Percentiles rank a stretch among this genome's conserved stretches.
Evolutionary conservation across 2,888 invertebrate species (phyloP).

Genomic region (Myopa tessellatipennis): DNA sequence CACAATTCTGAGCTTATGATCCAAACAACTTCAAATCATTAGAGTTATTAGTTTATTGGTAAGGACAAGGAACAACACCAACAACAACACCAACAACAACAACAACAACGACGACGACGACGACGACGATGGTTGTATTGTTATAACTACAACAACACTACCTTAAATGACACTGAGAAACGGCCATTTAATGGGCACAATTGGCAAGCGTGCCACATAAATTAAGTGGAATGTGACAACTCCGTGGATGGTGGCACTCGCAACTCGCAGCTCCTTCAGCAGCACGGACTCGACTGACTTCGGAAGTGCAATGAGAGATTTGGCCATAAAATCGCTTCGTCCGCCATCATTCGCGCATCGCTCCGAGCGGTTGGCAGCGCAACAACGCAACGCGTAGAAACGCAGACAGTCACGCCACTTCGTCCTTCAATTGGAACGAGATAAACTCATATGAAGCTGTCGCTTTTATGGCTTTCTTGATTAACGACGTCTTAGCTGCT

Average conservation of each 20-base stretch:
- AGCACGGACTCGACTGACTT: neutral
- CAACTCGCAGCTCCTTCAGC: neutral
- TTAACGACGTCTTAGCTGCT: conserved; percentile 31
- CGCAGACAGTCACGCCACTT: conserved; percentile 2
- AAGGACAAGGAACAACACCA: neutral
- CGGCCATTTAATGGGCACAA: conserved; percentile 65
- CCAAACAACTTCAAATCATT: neutral
- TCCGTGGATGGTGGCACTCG: neutral
- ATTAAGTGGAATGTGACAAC: conserved; percentile 55
- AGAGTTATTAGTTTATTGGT: conserved; percentile 12
- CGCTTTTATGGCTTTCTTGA: conserved; percentile 47
- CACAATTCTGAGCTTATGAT: neutral
- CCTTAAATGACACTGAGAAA: conserved; percentile 61
- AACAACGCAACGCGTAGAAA: neutral
- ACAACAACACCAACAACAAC: neutral
- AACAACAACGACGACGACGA: neutral
- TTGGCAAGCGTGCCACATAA: conserved; percentile 62
- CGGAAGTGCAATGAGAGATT: conserved; percentile 11
- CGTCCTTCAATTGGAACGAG: neutral
- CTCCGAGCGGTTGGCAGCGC: neutral
- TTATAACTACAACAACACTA: neutral
- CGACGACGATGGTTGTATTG: neutral
- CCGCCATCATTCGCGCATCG: neutral
- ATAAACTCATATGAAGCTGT: conserved; percentile 11
- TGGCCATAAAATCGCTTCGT: conserved; percentile 9